A percentile compares a stretch with the other conserved stretches of the same genome.
Conservation (phyloP, 2,113 vertebrate genomes). For the Mormyrus iriodes region DNA sequence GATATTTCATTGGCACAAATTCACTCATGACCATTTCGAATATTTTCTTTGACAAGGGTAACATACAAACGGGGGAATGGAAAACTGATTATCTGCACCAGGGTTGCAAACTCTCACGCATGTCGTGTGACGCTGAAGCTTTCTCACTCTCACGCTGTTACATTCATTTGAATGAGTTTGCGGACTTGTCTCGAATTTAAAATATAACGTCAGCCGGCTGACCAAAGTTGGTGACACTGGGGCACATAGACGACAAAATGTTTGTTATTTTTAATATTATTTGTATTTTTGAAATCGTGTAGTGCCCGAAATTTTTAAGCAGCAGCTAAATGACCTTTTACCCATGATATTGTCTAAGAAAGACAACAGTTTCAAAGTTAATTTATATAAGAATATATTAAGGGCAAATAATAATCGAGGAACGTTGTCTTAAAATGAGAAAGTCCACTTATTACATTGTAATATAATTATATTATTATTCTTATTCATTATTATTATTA, state of each 20-base stretch:
- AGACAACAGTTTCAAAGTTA: not conserved
- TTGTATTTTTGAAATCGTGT: not conserved
- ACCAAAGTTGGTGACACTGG: not conserved
- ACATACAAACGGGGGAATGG: not conserved
- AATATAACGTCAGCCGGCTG: not conserved
- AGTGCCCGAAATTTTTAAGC: too few species aligned
- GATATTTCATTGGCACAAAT: not conserved
- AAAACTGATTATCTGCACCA: not conserved
- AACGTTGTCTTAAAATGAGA: not conserved
- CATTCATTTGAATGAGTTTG: not conserved
- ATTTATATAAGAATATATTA: not conserved
- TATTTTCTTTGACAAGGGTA: not conserved
- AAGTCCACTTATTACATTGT: too few species aligned
- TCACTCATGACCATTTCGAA: not conserved
- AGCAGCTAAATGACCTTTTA: not conserved
- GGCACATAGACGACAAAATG: not conserved
- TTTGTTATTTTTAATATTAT: not conserved
- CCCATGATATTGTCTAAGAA: too few species aligned
- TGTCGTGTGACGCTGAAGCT: too few species aligned
- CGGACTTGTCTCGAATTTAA: not conserved
- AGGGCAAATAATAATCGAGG: not conserved
- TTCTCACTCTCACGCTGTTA: not conserved
- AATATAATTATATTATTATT: too few species aligned
- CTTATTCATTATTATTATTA: too few species aligned
- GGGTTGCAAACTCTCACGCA: not conserved